Evolutionary conservation across 2,797 vertebrate genomes (phyloP), one percentile per base, ranked within the genome.

Genomic region (Acanthurus lineatus): DNA sequence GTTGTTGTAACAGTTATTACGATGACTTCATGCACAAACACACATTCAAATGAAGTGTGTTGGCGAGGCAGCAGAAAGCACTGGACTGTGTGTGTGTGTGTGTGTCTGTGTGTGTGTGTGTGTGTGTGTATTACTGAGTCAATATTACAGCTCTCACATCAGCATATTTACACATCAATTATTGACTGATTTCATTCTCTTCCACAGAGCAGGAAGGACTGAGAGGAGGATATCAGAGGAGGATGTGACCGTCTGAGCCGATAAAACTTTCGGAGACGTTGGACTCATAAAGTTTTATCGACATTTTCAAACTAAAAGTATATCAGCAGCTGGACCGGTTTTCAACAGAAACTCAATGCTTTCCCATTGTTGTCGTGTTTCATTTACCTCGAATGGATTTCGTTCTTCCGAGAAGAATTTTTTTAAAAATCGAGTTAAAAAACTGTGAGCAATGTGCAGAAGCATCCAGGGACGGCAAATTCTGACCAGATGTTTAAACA

Each of bases 401-500:
- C 0, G 22, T 40, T 80, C 9, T 72, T 45, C 57, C 15, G 8
- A 15, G 2, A 51, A 17, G 35, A 60, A 52, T 47, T 81, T 45
- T 32, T 16, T 32, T 3, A 25, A 4, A 6, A 67, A 79, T 52
- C 15, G 6, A 47, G 44, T 12, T 54, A 32, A 38, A 47, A 51
- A 68, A 51, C 42, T 47, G 11, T 1, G 40, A 72, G 38, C 10
- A 22, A 48, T 20, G 22, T 45, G 20, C 22, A 57, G n/a, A 40
- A 17, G 17, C 35, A 79, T 75, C 20, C 73, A 51, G 38, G 70
- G 60, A 70, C 40, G 51, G 42, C 7, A n/a, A 77, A 89, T 25
- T 53, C 20, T 20, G 66, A 83, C 64, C 79, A 90, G 73, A 83
- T 84, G 83, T 83, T 53, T 0, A 49, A 3, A 14, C 59, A 71